Conservation (phyloP, 2,888 invertebrate genomes). For the Apoda limacodes region DNA sequence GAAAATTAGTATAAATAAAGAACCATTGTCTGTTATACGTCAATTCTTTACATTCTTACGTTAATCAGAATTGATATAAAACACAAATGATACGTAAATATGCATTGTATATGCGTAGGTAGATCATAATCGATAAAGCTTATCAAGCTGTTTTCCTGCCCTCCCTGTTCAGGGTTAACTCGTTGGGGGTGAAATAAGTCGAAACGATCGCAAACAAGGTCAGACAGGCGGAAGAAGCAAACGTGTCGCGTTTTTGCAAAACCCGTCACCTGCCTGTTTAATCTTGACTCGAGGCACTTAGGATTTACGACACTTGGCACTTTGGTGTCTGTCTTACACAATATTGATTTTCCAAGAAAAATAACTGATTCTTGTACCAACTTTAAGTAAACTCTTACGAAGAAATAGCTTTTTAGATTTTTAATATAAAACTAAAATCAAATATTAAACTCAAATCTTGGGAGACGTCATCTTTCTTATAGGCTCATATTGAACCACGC, state of each 20-base stretch:
- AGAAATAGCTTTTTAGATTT: no score
- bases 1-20: no score
- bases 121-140: conserved; percentile 32
- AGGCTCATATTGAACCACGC: no score
- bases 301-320: conserved; percentile 44
- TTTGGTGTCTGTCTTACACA: no score
- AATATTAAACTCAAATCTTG: no score
- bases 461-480: no score
- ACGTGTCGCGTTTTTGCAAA: conserved; percentile 48
- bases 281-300: conserved; percentile 47
- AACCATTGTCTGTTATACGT: no score
- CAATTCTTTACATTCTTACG: no score
- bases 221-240: conserved; percentile 50
- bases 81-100: conserved; percentile 3
- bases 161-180: conserved; percentile 22
- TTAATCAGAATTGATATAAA: neutral
- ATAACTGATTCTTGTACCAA: no score
- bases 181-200: conserved; percentile 24
- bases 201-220: conserved; percentile 38
- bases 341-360: no score
- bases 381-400: no score
- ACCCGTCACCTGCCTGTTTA: conserved; percentile 40
- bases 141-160: conserved; percentile 31
- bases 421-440: no score
- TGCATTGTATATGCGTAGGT: neutral